These are phyloP conservation scores for Pissodes strobi DNA, from an alignment of 1,140 invertebrate species.

Conservation along the genomic window DNA sequence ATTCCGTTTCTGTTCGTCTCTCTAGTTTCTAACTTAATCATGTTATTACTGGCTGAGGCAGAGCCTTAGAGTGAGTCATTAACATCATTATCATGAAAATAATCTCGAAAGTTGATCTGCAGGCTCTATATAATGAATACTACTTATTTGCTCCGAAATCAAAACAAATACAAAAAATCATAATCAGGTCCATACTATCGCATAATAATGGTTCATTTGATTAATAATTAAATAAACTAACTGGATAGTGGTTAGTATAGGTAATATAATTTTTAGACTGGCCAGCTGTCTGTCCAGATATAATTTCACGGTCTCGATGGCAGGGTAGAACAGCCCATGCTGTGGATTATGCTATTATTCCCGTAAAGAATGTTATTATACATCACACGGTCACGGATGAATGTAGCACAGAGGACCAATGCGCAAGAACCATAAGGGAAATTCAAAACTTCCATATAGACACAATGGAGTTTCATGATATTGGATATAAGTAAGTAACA, in stretches of 20 bases:
- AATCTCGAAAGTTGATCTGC: too few species aligned
- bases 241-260: too few species aligned
- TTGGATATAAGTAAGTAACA: conserved; percentile 63
- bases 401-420: conserved; percentile 61
- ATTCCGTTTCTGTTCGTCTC: too few species aligned
- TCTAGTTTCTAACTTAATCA: too few species aligned
- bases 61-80: too few species aligned
- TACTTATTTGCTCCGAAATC: not conserved
- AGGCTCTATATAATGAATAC: not conserved
- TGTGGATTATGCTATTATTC: conserved; percentile 61
- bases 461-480: conserved; percentile 61
- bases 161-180: too few species aligned
- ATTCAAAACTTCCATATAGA: conserved; percentile 68
- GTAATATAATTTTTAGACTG: too few species aligned
- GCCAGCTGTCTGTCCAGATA: conserved; percentile 44
- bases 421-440: conserved; percentile 55
- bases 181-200: too few species aligned
- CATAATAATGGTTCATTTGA: too few species aligned
- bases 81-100: too few species aligned
- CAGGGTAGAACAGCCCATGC: conserved; percentile 56
- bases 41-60: too few species aligned
- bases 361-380: conserved; percentile 67
- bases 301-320: conserved; percentile 47
- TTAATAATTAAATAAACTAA: too few species aligned
- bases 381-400: conserved; percentile 68